Conservation (phyloP, 2,797 vertebrate species). For the Pteronotus mesoamericanus region DNA sequence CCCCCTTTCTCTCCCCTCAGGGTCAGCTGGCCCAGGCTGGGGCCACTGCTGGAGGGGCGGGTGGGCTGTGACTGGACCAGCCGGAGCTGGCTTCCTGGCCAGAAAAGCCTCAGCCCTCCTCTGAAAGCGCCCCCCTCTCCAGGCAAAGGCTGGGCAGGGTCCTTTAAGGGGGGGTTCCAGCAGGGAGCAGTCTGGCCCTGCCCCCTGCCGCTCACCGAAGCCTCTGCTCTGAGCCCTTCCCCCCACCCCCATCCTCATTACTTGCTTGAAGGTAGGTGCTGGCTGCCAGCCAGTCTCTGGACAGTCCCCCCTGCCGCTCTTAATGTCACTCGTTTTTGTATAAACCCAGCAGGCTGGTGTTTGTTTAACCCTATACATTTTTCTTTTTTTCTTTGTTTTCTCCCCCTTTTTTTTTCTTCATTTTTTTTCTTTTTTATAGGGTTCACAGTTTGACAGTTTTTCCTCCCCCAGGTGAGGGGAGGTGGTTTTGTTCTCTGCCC, state of each 20-base stretch:
- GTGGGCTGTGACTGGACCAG: neutral
- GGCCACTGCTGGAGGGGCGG: neutral
- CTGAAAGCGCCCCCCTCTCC: neutral
- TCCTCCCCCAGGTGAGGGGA: constrained; percentile 53
- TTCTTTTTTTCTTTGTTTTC: neutral
- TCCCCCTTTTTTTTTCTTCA: too few species aligned
- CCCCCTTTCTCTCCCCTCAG: neutral
- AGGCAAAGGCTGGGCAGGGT: neutral
- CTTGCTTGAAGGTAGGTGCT: constrained; percentile 45
- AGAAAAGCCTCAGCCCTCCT: neutral
- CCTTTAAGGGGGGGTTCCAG: neutral
- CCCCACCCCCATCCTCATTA: neutral
- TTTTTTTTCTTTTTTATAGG: neutral
- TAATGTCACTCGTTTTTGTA: constrained; percentile 53
- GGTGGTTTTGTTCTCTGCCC: constrained; percentile 61
- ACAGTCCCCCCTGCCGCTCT: constrained; percentile 41
- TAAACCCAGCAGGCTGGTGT: constrained; percentile 84
- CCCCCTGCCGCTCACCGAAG: neutral
- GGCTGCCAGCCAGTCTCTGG: constrained; percentile 65
- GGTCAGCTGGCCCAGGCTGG: neutral
- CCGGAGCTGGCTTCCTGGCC: constrained; percentile 51
- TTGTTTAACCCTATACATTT: constrained; percentile 40
- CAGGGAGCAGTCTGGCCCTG: constrained; percentile 28
- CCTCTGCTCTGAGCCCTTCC: constrained; percentile 51
- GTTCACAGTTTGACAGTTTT: constrained; percentile 35